These are phyloP conservation scores for Polypedilum vanderplanki DNA, from an alignment of 1,140 invertebrate genomes.

Conservation along the genomic window DNA sequence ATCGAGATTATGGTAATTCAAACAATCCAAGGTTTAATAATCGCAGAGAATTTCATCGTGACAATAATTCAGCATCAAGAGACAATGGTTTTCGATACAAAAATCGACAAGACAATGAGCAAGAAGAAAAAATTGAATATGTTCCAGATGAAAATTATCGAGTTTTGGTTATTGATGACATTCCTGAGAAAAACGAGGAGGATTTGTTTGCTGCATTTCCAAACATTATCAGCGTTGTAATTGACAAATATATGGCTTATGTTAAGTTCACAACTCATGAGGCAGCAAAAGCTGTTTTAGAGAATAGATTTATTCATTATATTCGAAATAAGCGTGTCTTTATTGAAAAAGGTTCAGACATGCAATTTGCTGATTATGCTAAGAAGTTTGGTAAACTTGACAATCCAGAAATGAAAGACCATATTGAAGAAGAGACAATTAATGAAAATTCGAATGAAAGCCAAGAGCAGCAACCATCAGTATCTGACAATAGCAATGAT, in stretches of 20 bases:
- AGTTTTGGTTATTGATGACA: constrained; percentile 4
- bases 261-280: not conserved
- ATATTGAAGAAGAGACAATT: constrained; percentile 9
- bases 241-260: not conserved
- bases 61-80: not conserved
- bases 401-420: constrained; percentile 27
- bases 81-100: not conserved
- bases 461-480: constrained; percentile 33
- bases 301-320: constrained; percentile 10
- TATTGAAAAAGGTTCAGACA: constrained; percentile 36
- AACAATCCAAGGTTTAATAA: not conserved
- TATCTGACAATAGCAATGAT: constrained; percentile 33
- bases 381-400: constrained; percentile 29
- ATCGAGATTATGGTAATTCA: not conserved
- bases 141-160: not conserved
- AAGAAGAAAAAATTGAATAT: not conserved
- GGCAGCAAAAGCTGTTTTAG: not conserved
- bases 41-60: not conserved
- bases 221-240: not conserved
- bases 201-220: constrained; percentile 2
- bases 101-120: not conserved
- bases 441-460: constrained; percentile 29
- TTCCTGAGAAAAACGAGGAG: not conserved
- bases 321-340: constrained; percentile 32
- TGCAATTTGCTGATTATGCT: constrained; percentile 38